Evolutionary conservation across 1,140 invertebrate genomes (phyloP).

Genomic region (Zaprionus capensis): DNA sequence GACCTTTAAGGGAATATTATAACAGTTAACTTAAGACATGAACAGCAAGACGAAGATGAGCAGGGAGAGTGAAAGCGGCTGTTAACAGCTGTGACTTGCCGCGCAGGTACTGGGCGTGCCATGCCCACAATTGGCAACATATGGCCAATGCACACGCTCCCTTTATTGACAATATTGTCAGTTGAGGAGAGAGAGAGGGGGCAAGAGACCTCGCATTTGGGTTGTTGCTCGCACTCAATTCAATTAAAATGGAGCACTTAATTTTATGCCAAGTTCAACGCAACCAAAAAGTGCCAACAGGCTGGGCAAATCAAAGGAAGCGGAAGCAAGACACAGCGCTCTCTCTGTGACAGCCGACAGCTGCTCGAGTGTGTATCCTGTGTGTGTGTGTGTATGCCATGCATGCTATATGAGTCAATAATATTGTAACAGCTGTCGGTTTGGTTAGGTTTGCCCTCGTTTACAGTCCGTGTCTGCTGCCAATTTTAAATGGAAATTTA

Average conservation of each 20-base stretch:
- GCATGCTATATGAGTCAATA: conserved; percentile 81
- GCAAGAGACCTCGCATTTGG: background rate
- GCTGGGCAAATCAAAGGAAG: conserved; percentile 65
- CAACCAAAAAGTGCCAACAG: conserved; percentile 64
- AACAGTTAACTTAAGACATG: background rate
- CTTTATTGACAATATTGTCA: conserved; percentile 68
- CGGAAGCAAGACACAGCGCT: conserved; percentile 35
- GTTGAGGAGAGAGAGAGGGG: conserved; percentile 20
- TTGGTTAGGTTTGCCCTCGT: conserved; percentile 33
- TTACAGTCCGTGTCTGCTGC: conserved; percentile 30
- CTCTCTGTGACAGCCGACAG: conserved; percentile 34
- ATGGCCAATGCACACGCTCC: conserved; percentile 55
- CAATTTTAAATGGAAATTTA: conserved; percentile 77
- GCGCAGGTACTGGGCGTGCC: conserved; percentile 29
- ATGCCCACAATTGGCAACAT: conserved; percentile 64
- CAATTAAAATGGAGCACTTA: conserved; percentile 80
- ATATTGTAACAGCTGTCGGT: conserved; percentile 81
- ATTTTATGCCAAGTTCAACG: conserved; percentile 78
- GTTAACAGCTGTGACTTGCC: conserved; percentile 14
- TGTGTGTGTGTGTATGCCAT: conserved; percentile 53
- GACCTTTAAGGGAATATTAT: conserved; percentile 8
- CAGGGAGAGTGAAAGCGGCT: background rate
- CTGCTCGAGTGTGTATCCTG: conserved; percentile 37
- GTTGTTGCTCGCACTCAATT: conserved; percentile 61
- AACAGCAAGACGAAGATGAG: background rate